A percentile compares a stretch with the other conserved stretches of the same genome.
Conservation (phyloP, 2,797 vertebrate genomes). For the Coracias cyanogaster region DNA sequence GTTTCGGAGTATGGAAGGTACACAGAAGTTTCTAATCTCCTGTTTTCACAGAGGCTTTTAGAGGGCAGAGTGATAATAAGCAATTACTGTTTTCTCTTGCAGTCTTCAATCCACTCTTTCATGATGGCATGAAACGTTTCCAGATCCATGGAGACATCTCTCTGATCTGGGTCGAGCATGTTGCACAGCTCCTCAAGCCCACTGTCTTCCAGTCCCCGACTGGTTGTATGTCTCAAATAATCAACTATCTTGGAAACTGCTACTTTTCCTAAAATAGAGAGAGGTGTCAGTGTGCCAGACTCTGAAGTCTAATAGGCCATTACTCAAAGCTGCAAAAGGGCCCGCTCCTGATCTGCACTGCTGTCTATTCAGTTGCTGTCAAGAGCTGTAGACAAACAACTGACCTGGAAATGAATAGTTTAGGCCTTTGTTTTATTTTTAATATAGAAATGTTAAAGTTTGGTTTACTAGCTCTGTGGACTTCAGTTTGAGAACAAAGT, state of each 20-base stretch:
- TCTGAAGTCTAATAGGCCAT: not conserved
- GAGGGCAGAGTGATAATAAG: not conserved
- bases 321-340: not conserved
- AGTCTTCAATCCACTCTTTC: conserved; percentile 90
- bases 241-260: conserved; percentile 88
- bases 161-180: conserved; percentile 89
- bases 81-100: conserved; percentile 83
- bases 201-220: conserved; percentile 80
- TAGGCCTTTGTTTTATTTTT: not conserved
- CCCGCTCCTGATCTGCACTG: not conserved
- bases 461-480: not conserved
- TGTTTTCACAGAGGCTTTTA: not conserved
- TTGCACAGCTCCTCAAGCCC: conserved; percentile 89
- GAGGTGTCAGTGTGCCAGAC: not conserved
- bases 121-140: conserved; percentile 87
- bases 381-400: not conserved
- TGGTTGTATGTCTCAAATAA: conserved; percentile 70
- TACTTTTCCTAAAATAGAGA: conserved; percentile 84
- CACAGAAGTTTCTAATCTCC: not conserved
- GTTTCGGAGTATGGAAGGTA: accelerated
- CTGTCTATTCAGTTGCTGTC: not conserved
- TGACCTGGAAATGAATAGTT: not conserved
- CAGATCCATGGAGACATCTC: conserved; percentile 87
- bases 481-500: not conserved
- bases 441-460: not conserved